These are phyloP conservation scores for Blennius ocellaris DNA, from an alignment of 2,113 vertebrate genomes.

Conservation along the genomic window DNA sequence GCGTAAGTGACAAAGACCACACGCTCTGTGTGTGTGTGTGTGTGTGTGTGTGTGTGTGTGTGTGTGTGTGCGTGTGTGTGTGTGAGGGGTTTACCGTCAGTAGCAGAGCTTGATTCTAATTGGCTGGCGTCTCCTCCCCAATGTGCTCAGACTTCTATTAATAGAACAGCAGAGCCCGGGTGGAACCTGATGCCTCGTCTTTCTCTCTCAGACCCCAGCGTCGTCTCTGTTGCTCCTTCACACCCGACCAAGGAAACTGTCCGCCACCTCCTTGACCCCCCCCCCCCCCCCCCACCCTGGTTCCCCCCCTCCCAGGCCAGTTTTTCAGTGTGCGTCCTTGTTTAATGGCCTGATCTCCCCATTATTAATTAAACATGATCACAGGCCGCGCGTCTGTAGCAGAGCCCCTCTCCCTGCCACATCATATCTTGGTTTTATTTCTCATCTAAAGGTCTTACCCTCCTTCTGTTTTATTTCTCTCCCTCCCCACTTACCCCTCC, in stretches of 20 bases:
- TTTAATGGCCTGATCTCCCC: conserved; percentile 47
- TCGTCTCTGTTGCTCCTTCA: conserved; percentile 20
- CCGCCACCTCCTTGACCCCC: conserved; percentile 27
- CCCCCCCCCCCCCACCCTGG: conserved; percentile 2
- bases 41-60: background rate
- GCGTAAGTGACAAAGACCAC: conserved; percentile 35
- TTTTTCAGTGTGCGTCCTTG: conserved; percentile 49
- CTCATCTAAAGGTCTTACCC: conserved; percentile 7
- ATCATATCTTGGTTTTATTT: conserved; percentile 23
- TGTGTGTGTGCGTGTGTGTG: conserved; percentile 21
- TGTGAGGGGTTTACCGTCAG: conserved; percentile 32
- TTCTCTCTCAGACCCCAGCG: conserved; percentile 38
- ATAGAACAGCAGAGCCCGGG: conserved; percentile 57
- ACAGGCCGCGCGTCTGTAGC: conserved; percentile 34
- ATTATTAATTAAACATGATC: conserved; percentile 68
- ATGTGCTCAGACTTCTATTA: conserved; percentile 62
- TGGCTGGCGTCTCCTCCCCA: conserved; percentile 55
- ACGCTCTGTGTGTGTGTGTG: conserved; percentile 2
- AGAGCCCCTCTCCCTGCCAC: conserved; percentile 8
- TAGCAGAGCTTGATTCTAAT: conserved; percentile 56
- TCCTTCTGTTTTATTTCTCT: background rate
- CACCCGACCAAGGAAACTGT: conserved; percentile 11
- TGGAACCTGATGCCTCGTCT: conserved; percentile 52
- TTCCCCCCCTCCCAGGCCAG: conserved; percentile 30
- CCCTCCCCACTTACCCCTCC: background rate